Evolutionary conservation across 2,113 vertebrate genomes (phyloP), one percentile per base, ranked within the genome.

Genomic region (Syngnathus typhle): DNA sequence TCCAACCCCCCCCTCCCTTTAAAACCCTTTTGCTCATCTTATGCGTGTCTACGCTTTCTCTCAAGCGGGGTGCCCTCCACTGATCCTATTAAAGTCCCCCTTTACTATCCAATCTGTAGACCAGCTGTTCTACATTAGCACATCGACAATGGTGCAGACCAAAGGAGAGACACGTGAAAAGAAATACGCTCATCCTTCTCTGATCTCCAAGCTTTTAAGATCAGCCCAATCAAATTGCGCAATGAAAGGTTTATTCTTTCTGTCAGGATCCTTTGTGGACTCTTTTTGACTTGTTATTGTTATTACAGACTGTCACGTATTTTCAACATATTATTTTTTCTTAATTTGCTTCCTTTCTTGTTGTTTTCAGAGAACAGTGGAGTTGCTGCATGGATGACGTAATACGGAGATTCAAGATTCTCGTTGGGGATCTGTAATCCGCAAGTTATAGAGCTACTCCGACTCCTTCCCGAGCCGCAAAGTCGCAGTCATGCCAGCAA

Each of bases 401-500:
- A 49, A 60, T 44, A 54, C 69, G 87, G 79, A 91, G 87, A 90
- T 78, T 80, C 21, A 60, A 83, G 62, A 75, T 59, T 43, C 47
- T 64, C 52, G 59, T 38, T 41, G 68, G 60, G 74, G 68, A 79
- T 70, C 73, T 63, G 6, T n/a, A 67, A 67, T 83, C 80, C 72
- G 73, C 46, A 78, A 76, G 67, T 60, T 41, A 44, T 7, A 79
- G 58, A 76, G 60, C 63, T 41, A 66, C 68, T 71, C 74, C 7
- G 12, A 60, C 75, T 63, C 36, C 72, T 69, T 59, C 64, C 78
- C 69, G 65, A 83, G 64, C 67, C 65, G 41, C 16, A 37, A 61
- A 76, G 65, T 71, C 55, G 54, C 64, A 87, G 91, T 84, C 74
- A 98, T 99, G 97, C 97, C 97, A 69, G 96, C 97, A 16, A 99